Evolutionary conservation across 2,113 vertebrate species (phyloP).

Genomic region (Eidolon helvum): DNA sequence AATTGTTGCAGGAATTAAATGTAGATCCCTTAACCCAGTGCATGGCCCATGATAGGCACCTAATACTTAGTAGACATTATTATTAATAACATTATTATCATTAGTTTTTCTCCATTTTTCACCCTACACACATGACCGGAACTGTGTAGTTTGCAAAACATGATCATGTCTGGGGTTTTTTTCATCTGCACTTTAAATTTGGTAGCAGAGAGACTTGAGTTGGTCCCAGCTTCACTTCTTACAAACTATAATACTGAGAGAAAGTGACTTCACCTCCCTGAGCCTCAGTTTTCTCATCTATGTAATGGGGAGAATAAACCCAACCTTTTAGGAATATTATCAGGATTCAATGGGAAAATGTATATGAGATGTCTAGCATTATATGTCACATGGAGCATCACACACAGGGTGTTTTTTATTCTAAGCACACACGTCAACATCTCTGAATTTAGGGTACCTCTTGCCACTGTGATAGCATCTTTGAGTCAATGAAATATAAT

Average conservation of each 20-base stretch:
- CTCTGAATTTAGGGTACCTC: background rate
- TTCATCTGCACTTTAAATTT: too few relatives aligned
- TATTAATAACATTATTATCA: background rate
- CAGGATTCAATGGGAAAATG: background rate
- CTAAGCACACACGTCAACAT: background rate
- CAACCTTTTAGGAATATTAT: background rate
- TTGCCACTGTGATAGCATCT: background rate
- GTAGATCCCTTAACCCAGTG: background rate
- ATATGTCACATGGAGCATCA: accelerated
- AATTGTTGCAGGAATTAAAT: background rate
- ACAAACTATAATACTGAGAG: background rate
- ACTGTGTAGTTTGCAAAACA: background rate
- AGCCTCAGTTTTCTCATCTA: background rate
- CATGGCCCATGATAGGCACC: background rate
- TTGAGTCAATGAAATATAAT: background rate
- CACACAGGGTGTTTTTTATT: background rate
- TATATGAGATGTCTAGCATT: accelerated
- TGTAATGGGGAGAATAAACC: background rate
- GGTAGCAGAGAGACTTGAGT: background rate
- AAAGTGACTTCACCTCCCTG: background rate
- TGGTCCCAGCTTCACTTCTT: background rate
- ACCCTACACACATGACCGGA: background rate
- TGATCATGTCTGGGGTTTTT: accelerated
- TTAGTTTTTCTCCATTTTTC: background rate
- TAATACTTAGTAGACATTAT: background rate